Base-by-base conservation (phyloP, 2,888 invertebrate species). In the Ptychoptera contaminata region DNA sequence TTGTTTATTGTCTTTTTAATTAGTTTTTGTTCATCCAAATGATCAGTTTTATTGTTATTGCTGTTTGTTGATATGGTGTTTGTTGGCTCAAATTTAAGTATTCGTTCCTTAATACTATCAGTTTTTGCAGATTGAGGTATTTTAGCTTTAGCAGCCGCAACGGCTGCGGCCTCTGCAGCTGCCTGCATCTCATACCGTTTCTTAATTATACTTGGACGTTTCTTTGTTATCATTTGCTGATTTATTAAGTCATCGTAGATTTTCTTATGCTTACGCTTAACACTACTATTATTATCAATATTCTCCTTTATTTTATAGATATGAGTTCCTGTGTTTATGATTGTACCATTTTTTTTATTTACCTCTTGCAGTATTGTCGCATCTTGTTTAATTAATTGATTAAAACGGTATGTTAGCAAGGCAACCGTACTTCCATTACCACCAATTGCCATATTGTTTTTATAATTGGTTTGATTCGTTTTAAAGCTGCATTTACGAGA, bases 401-500 rank as follows among this genome's bases (percentile, higher is more conserved):
- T 80, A 55, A 79, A 82, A 56, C 79, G 79, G 50, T 74, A 73
- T 1, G 81, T 77, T 46, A 82, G 59, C 57, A 77, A 74, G 40
- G 79, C 76, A 32, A 82, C 82, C 59, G 74, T 73, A 53, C 67
- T 77, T 48, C 70, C 53, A 11, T 53, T 46, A 32, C 45, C 41
- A 42, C 43, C 46, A 39, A 41, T 48, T 15, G 46, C 42, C 14
- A 43, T 37, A 37, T 40, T 48, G n/a, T 61, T 53, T 49, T 55
- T 55, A 23, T 55, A 50, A 47, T 59, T 61, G 15, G 47, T 45
- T 40, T 58, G 53, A 51, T 64, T 62, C 29, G 65, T 65, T 50
- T 64, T 65, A 46, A 65, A 65, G 51, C 65, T 65, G 46, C 61
- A 63, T 55, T 61, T 63, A 47, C 64, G 58, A 14, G 56, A 49